A percentile compares a stretch with the other conserved stretches of the same genome.
Conservation (phyloP, 1,140 invertebrate genomes). For the Trichonephila inaurata region DNA sequence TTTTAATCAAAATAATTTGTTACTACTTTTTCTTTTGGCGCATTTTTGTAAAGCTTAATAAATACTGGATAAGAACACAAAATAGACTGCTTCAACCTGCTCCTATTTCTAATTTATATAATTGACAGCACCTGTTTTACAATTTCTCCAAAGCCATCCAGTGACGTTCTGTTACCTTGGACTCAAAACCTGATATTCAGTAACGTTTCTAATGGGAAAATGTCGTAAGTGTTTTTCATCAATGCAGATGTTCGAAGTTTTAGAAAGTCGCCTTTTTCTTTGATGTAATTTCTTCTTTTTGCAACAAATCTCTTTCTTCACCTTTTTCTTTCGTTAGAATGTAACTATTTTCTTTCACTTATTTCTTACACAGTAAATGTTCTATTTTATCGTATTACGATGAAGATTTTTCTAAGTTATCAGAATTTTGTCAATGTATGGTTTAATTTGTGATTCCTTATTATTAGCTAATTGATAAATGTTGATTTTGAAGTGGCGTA, state of each 20-base stretch:
- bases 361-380: too few species aligned
- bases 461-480: too few species aligned
- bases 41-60: neutral
- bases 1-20: too few species aligned
- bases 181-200: slow-evolving; percentile 8
- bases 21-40: neutral
- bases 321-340: neutral
- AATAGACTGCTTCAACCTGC: neutral
- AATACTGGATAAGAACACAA: neutral
- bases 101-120: neutral
- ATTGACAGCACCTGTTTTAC: slow-evolving; percentile 8
- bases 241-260: slow-evolving; percentile 27
- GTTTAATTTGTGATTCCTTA: too few species aligned
- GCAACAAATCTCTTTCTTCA: neutral
- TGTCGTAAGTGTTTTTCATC: neutral
- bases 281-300: neutral
- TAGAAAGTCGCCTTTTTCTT: neutral
- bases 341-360: neutral
- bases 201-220: neutral
- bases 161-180: neutral
- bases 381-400: too few species aligned
- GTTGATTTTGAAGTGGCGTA: too few species aligned
- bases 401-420: too few species aligned
- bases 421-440: too few species aligned
- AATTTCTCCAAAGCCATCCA: neutral